Evolutionary conservation across 2,888 invertebrate species (phyloP).

Genomic region (Drosophila neonasuta): DNA sequence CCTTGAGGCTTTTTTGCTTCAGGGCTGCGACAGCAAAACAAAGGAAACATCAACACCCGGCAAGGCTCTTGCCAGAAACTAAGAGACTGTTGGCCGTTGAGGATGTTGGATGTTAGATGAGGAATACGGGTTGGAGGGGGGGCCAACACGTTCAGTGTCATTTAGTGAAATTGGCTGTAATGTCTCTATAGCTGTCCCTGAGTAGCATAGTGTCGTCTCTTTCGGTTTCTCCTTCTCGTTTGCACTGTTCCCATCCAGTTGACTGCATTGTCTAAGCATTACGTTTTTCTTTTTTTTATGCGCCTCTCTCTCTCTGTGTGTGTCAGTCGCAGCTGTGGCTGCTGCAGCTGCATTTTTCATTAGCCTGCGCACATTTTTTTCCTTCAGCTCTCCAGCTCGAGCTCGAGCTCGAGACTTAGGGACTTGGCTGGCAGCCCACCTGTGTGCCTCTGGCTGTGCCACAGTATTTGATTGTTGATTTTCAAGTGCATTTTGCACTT

Average conservation of each 20-base stretch:
- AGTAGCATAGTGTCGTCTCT: slow-evolving; percentile 38
- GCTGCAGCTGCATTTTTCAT: slow-evolving; percentile 65
- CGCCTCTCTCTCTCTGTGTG: slow-evolving; percentile 53
- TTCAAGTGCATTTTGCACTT: slow-evolving; percentile 70
- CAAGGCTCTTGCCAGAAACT: neutral
- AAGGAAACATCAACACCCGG: slow-evolving; percentile 49
- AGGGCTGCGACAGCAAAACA: slow-evolving; percentile 53
- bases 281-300: slow-evolving; percentile 55
- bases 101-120: neutral
- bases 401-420: slow-evolving; percentile 14
- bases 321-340: slow-evolving; percentile 49
- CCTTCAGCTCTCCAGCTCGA: slow-evolving; percentile 4
- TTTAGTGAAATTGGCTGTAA: slow-evolving; percentile 69
- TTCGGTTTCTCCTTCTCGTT: neutral
- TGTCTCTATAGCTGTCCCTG: slow-evolving; percentile 55
- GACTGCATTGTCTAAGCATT: slow-evolving; percentile 62
- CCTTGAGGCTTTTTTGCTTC: slow-evolving; percentile 61
- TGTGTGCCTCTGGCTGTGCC: slow-evolving; percentile 26
- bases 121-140: neutral
- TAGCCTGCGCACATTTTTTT: slow-evolving; percentile 57
- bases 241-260: neutral
- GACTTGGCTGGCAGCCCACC: slow-evolving; percentile 52
- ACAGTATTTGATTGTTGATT: slow-evolving; percentile 50
- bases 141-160: slow-evolving; percentile 55
- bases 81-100: neutral